Evolutionary conservation across 2,113 vertebrate genomes (phyloP).

Genomic region (Tympanuchus pallidicinctus): DNA sequence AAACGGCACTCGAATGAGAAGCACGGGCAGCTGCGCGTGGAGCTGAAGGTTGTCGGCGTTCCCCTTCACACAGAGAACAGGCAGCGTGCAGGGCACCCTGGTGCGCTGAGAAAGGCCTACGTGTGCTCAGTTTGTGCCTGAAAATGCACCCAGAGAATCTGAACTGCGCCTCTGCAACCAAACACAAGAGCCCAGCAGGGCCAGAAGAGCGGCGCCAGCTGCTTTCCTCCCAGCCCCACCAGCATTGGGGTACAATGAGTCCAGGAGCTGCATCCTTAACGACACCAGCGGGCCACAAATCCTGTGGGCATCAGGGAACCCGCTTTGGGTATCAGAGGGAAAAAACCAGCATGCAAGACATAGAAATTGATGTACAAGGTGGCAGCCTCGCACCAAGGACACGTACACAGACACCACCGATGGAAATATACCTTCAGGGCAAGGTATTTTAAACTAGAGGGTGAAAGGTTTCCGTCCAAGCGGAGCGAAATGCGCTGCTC

Average conservation of each 20-base stretch:
- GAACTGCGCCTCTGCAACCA: neutral
- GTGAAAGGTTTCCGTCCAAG: constrained; percentile 61
- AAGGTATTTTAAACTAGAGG: constrained; percentile 70
- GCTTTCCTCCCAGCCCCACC: neutral
- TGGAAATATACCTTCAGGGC: constrained; percentile 51
- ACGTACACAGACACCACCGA: constrained; percentile 51
- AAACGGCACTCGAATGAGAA: neutral
- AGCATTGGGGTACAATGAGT: neutral
- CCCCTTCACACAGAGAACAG: neutral
- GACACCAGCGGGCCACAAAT: neutral
- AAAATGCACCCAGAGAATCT: neutral
- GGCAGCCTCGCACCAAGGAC: constrained; percentile 39
- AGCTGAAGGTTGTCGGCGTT: neutral
- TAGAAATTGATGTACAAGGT: neutral
- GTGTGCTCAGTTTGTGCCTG: neutral
- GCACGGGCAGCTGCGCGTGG: neutral
- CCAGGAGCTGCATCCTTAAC: neutral
- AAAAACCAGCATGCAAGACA: constrained; percentile 45
- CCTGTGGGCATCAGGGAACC: constrained; percentile 19
- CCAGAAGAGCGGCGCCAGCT: neutral
- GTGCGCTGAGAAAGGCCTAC: neutral
- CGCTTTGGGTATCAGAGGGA: neutral
- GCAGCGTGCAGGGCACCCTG: neutral
- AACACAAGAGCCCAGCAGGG: neutral
- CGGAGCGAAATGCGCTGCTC: constrained; percentile 57